A percentile compares a stretch with the other conserved stretches of the same genome.
phyloP scores from a whole-genome alignment of 2,888 invertebrate genomes.

The Drosophila putrida region DNA sequence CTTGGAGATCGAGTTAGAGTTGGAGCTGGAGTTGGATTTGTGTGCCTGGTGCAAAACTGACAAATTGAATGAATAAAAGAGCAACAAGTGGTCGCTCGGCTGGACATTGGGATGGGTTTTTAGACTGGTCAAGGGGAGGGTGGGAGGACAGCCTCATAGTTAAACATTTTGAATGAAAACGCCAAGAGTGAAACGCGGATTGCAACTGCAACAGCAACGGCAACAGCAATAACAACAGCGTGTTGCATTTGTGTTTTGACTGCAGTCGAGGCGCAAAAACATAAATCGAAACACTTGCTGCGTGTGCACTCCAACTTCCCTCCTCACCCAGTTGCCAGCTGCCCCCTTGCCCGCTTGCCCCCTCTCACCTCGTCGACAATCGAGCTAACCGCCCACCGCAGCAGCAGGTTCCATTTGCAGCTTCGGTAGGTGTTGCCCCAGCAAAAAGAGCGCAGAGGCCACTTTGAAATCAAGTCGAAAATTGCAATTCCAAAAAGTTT shows the following conservation, averaged over 20 bases:
- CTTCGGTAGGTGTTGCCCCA: slow-evolving; percentile 74
- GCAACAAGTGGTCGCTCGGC: slow-evolving; percentile 83
- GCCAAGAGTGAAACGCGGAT: slow-evolving; percentile 65
- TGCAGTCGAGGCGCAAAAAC: slow-evolving; percentile 78
- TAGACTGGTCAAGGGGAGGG: neutral
- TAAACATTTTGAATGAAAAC: slow-evolving; percentile 80
- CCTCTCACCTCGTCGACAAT: slow-evolving; percentile 1
- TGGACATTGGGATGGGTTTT: slow-evolving; percentile 40
- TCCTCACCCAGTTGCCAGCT: neutral
- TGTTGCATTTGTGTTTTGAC: slow-evolving; percentile 59
- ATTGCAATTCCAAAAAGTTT: slow-evolving; percentile 81
- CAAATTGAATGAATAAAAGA: slow-evolving; percentile 85
- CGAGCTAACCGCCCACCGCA: slow-evolving; percentile 57
- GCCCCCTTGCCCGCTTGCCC: neutral
- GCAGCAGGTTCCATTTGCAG: slow-evolving; percentile 68
- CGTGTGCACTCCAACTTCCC: slow-evolving; percentile 41
- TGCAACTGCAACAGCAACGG: slow-evolving; percentile 33
- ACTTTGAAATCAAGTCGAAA: slow-evolving; percentile 80
- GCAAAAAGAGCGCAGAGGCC: slow-evolving; percentile 47
- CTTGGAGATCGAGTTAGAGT: slow-evolving; percentile 8
- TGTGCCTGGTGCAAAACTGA: slow-evolving; percentile 79
- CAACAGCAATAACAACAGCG: slow-evolving; percentile 16
- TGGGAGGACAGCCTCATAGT: slow-evolving; percentile 56
- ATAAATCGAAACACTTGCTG: slow-evolving; percentile 82
- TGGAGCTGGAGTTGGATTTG: slow-evolving; percentile 29